A percentile compares a stretch with the other conserved stretches of the same genome.
Evolutionary conservation across 64 coral and sea anemone species (phyloP).

Genomic region (Pachyseris speciosa): DNA sequence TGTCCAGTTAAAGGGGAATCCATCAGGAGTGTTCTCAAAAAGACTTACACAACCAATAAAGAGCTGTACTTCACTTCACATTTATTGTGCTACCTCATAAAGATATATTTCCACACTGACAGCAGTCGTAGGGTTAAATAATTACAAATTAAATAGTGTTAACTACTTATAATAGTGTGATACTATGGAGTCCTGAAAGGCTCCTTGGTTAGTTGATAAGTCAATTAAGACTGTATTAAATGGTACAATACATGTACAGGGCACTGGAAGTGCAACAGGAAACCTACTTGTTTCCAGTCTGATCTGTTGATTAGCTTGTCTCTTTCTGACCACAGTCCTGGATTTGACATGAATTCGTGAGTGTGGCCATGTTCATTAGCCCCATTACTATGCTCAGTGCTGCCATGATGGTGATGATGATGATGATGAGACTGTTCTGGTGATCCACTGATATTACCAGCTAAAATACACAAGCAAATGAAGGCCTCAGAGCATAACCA

Average conservation of each 20-base stretch:
- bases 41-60: no score
- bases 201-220: neutral
- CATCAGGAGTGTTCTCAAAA: no score
- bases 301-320: slow-evolving; percentile 66
- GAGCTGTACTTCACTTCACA: no score
- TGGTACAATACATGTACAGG: neutral
- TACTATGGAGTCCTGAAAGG: no score
- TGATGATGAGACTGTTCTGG: slow-evolving; percentile 45
- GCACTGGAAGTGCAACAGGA: neutral
- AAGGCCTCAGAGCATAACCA: no score
- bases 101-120: no score
- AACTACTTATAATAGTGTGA: no score
- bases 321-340: slow-evolving; percentile 75
- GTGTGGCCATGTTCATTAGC: slow-evolving; percentile 77
- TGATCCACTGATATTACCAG: slow-evolving; percentile 53
- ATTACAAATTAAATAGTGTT: no score
- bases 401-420: slow-evolving; percentile 19
- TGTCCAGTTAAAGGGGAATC: no score
- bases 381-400: slow-evolving; percentile 41
- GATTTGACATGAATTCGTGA: slow-evolving; percentile 70
- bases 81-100: no score
- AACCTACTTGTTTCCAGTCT: slow-evolving; percentile 73
- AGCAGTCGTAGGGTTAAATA: no score
- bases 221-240: neutral
- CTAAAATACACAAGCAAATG: neutral